Evolutionary conservation across 2,113 vertebrate genomes (phyloP).

Genomic region (Buteo buteo): DNA sequence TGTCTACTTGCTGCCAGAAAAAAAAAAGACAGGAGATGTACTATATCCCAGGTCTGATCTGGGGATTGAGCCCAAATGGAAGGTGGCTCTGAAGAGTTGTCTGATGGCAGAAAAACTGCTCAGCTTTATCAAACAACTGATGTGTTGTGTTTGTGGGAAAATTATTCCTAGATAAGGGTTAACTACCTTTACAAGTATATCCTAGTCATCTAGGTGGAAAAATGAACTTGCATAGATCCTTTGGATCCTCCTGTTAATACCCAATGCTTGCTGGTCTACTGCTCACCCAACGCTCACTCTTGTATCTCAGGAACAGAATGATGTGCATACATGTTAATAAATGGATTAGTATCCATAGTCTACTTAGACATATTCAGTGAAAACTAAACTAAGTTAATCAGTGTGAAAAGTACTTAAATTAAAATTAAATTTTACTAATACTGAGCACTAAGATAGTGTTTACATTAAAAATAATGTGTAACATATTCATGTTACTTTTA

Average conservation of each 20-base stretch:
- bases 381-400: not conserved
- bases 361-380: not conserved
- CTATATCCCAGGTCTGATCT: not conserved
- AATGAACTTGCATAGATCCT: not conserved
- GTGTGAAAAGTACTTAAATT: not conserved
- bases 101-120: not conserved
- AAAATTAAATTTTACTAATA: not conserved
- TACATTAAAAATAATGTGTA: not conserved
- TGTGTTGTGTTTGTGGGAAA: not conserved
- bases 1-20: not conserved
- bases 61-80: not conserved
- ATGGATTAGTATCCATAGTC: not conserved
- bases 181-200: not conserved
- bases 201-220: not conserved
- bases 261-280: not conserved
- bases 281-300: rapidly evolving
- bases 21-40: not conserved
- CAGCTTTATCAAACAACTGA: not conserved
- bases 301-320: not conserved
- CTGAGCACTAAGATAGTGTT: not conserved
- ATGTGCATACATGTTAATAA: not conserved
- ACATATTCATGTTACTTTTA: not conserved
- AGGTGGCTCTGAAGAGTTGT: not conserved
- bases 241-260: not conserved
- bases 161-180: not conserved